Percentiles rank a stretch among this genome's conserved stretches.
Conservation (phyloP, 2,797 vertebrate species). For the Silurus lanzhouensis region DNA sequence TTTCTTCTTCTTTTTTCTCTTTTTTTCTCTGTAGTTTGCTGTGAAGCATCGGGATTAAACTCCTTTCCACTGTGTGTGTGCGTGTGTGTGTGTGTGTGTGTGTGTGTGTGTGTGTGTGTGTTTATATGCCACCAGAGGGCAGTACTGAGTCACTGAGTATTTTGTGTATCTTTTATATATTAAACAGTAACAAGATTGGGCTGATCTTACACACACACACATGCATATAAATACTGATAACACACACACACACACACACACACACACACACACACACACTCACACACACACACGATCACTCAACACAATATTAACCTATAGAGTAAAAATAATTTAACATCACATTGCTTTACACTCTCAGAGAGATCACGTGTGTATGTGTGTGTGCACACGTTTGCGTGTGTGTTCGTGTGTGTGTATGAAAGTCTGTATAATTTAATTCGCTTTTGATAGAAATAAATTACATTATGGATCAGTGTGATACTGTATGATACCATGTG, state of each 20-base stretch:
- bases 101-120: no score
- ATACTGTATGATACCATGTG: no score
- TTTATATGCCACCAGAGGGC: neutral
- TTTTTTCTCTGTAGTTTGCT: conserved; percentile 1
- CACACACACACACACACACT: neutral
- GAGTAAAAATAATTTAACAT: no score
- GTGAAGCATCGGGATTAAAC: neutral
- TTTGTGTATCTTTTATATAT: neutral
- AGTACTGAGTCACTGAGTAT: neutral
- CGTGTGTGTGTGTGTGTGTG: no score
- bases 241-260: neutral
- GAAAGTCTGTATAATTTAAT: no score
- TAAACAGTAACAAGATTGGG: neutral
- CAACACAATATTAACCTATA: no score
- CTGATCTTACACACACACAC: neutral
- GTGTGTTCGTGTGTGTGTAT: no score
- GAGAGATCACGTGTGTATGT: no score
- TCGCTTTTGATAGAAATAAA: no score
- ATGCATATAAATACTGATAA: neutral
- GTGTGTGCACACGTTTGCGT: no score
- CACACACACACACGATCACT: neutral
- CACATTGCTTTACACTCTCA: no score
- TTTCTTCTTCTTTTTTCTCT: neutral
- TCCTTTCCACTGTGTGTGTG: neutral
- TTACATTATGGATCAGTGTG: no score